Conservation (phyloP, 2,113 vertebrate species). For the Saccopteryx bilineata region DNA sequence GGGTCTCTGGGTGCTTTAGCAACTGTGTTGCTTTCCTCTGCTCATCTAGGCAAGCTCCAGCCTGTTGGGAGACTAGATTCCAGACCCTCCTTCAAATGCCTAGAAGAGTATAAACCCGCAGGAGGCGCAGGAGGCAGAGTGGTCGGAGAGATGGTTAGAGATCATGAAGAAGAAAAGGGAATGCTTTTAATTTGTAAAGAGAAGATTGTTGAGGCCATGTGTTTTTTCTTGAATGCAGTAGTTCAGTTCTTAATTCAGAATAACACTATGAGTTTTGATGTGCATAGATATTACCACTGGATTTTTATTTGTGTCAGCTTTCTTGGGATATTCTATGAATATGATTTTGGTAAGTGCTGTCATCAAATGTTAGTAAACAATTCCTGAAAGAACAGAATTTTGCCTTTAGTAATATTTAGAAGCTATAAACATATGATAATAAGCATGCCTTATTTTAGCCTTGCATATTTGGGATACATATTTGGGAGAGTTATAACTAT, state of each 20-base stretch:
- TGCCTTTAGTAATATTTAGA: neutral
- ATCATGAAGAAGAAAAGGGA: conserved; percentile 32
- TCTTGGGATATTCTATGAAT: neutral
- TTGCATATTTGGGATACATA: conserved; percentile 21
- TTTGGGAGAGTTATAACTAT: neutral
- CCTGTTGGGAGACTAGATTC: conserved; percentile 47
- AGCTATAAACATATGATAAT: conserved; percentile 35
- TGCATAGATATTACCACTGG: neutral
- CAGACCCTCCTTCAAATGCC: conserved; percentile 8
- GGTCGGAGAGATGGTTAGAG: conserved; percentile 17
- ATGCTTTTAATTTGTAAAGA: conserved; percentile 67
- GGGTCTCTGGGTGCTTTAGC: neutral
- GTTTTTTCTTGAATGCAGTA: conserved; percentile 55
- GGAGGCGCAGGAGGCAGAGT: conserved; percentile 54
- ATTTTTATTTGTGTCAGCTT: neutral
- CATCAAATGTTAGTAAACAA: neutral
- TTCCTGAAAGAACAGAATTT: conserved; percentile 46
- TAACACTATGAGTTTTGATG: conserved; percentile 49
- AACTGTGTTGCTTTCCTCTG: neutral
- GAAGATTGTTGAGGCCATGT: conserved; percentile 39
- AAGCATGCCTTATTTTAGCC: neutral
- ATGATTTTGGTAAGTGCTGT: conserved; percentile 14
- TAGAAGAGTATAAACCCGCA: conserved; percentile 43
- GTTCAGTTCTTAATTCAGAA: conserved; percentile 61
- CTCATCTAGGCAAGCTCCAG: conserved; percentile 39